phyloP scores from a whole-genome alignment of 2,113 vertebrate genomes.

The Calidris pugnax region DNA sequence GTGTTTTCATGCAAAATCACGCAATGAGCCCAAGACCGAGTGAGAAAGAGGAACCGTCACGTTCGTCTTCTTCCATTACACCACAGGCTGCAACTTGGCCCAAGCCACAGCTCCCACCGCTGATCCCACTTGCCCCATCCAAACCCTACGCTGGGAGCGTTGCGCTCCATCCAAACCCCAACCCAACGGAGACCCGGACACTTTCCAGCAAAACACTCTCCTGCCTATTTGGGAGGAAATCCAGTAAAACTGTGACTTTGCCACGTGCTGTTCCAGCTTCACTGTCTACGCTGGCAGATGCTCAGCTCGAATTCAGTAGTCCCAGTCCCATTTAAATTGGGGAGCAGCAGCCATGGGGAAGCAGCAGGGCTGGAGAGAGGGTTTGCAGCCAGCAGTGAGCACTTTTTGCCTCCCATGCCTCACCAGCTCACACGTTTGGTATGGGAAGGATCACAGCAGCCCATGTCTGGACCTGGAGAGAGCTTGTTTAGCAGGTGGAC shows the following conservation, averaged over 20 bases:
- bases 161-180: neutral
- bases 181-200: accelerated
- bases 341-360: neutral
- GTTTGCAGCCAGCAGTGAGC: neutral
- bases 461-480: neutral
- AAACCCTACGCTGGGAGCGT: neutral
- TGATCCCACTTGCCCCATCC: neutral
- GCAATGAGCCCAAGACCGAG: neutral
- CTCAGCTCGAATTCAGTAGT: neutral
- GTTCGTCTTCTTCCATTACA: neutral
- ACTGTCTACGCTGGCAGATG: neutral
- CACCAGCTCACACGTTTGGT: accelerated
- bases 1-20: neutral
- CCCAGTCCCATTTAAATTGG: neutral
- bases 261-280: neutral
- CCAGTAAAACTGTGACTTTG: neutral
- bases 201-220: neutral
- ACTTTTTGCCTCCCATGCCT: neutral
- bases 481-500: neutral
- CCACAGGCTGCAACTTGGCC: neutral
- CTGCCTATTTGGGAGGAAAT: neutral
- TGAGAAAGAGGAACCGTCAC: neutral
- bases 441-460: neutral
- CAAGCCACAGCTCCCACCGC: neutral
- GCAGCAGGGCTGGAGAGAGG: neutral